Percentiles rank a stretch among this genome's conserved stretches.
These are phyloP conservation scores for Chaetorhynchus papuensis DNA, from an alignment of 2,113 vertebrate genomes.

Conservation along the genomic window DNA sequence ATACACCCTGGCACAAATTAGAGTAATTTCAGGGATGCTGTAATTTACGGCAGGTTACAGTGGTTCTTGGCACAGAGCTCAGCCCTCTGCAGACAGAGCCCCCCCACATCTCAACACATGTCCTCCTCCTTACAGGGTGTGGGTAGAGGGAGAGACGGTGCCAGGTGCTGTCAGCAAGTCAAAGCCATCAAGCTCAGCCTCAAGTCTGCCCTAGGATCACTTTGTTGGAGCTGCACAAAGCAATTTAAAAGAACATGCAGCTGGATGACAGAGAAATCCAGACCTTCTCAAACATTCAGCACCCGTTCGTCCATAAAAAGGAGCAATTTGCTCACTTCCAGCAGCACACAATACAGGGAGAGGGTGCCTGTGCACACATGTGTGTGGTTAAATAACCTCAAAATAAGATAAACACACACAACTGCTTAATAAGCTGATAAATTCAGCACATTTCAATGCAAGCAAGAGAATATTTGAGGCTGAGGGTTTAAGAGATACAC, in stretches of 20 bases:
- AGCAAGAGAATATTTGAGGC: background rate
- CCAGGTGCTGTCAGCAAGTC: conserved; percentile 1
- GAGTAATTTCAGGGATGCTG: background rate
- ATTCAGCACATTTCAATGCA: background rate
- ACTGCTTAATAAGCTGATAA: background rate
- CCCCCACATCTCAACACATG: background rate
- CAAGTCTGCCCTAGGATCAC: background rate
- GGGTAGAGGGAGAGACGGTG: background rate
- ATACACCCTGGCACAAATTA: background rate
- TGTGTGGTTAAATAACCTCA: background rate
- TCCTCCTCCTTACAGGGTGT: background rate
- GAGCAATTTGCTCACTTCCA: background rate
- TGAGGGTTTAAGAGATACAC: background rate
- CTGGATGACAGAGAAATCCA: background rate
- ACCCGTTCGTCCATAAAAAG: background rate
- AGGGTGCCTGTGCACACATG: fast-evolving
- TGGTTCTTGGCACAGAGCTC: background rate
- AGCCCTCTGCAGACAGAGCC: background rate
- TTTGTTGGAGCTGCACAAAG: background rate
- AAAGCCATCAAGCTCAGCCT: background rate
- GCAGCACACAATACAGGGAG: background rate
- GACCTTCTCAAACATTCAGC: background rate
- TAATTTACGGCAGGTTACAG: background rate
- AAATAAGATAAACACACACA: background rate
- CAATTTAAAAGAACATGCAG: background rate